A percentile compares a stretch with the other conserved stretches of the same genome.
phyloP scores from a whole-genome alignment of 2,888 invertebrate species.

The Elysia crispata region DNA sequence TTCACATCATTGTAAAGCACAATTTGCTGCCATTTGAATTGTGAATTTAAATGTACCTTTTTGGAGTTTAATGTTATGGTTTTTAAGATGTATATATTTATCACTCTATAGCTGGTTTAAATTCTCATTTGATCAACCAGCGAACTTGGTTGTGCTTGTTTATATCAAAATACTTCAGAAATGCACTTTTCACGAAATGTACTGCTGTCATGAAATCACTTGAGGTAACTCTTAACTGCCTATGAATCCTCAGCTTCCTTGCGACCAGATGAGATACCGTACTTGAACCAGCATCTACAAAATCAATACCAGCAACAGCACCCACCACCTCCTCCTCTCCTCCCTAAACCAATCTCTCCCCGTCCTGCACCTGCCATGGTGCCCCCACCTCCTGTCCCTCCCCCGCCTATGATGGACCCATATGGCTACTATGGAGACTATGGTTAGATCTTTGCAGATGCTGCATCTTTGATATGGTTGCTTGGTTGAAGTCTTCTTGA shows the following conservation, averaged over 20 bases:
- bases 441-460: slow-evolving; percentile 40
- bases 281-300: slow-evolving; percentile 49
- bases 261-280: slow-evolving; percentile 41
- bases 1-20: too few species aligned
- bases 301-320: slow-evolving; percentile 50
- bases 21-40: too few species aligned
- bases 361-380: slow-evolving; percentile 57
- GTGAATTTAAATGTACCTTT: too few species aligned
- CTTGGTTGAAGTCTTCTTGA: slow-evolving; percentile 15
- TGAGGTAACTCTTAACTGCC: too few species aligned
- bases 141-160: too few species aligned
- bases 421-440: slow-evolving; percentile 56
- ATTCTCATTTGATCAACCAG: too few species aligned
- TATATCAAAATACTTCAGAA: too few species aligned
- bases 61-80: too few species aligned
- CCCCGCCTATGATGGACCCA: slow-evolving; percentile 67
- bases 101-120: too few species aligned
- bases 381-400: slow-evolving; percentile 51
- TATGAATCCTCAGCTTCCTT: slow-evolving; percentile 49
- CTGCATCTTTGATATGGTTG: slow-evolving; percentile 6
- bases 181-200: too few species aligned
- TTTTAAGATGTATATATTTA: too few species aligned
- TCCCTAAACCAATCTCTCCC: slow-evolving; percentile 76
- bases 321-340: slow-evolving; percentile 63
- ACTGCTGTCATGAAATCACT: too few species aligned